Conservation (phyloP, 1,140 invertebrate species). For the Stegodyphus dumicola region DNA sequence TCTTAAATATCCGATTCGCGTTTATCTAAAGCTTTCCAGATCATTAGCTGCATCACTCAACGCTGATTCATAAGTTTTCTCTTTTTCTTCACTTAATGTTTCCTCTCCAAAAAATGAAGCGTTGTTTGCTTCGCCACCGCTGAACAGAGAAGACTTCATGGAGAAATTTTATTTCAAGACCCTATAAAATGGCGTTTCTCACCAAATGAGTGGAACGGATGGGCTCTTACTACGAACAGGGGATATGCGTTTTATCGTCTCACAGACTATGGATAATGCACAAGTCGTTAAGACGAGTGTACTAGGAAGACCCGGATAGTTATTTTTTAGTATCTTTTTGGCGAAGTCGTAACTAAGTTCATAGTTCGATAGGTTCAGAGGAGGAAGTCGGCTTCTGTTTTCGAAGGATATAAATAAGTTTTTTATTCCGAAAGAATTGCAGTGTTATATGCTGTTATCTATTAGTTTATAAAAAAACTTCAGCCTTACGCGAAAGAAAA, state of each 20-base stretch:
- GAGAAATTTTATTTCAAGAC: background rate
- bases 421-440: too few relatives aligned
- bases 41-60: slow-evolving; percentile 50
- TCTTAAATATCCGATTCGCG: slow-evolving; percentile 32
- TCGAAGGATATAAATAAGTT: too few relatives aligned
- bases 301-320: slow-evolving; percentile 1
- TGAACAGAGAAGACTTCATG: background rate
- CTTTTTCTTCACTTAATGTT: slow-evolving; percentile 11
- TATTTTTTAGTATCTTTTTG: slow-evolving; percentile 44
- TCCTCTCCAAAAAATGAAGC: slow-evolving; percentile 32
- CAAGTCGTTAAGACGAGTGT: slow-evolving; percentile 23
- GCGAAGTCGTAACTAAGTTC: slow-evolving; percentile 46
- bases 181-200: slow-evolving; percentile 51
- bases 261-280: slow-evolving; percentile 40
- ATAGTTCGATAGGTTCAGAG: slow-evolving; percentile 40
- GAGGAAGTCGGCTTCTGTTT: background rate
- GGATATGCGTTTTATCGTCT: slow-evolving; percentile 44
- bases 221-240: slow-evolving; percentile 39
- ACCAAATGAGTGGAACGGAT: slow-evolving; percentile 55
- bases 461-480: too few relatives aligned
- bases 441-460: too few relatives aligned
- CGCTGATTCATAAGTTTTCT: slow-evolving; percentile 48
- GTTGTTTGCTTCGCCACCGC: background rate
- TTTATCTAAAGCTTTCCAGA: slow-evolving; percentile 49
- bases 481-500: too few relatives aligned